These are phyloP conservation scores for Phorcus lineatus DNA, from an alignment of 2,888 invertebrate genomes.

Conservation along the genomic window DNA sequence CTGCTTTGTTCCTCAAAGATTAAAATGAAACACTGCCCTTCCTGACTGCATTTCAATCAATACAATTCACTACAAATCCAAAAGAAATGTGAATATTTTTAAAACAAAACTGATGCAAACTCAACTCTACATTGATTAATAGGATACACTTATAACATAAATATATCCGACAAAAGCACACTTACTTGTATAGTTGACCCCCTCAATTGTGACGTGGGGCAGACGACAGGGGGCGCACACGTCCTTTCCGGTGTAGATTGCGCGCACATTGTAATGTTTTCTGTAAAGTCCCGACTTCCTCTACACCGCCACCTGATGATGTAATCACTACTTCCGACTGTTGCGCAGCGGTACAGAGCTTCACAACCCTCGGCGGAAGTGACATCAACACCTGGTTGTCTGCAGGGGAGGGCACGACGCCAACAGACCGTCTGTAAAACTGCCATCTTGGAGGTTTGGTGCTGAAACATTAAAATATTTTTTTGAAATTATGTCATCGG, in stretches of 20 bases:
- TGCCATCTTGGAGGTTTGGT: neutral
- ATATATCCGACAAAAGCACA: neutral
- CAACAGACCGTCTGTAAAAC: constrained; percentile 11
- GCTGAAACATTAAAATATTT: neutral
- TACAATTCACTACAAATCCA: too few species aligned
- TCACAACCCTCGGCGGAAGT: neutral
- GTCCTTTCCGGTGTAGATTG: constrained; percentile 1
- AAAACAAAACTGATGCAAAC: neutral
- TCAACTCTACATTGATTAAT: neutral
- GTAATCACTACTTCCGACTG: constrained; percentile 18
- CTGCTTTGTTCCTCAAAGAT: too few species aligned
- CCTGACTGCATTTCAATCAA: too few species aligned
- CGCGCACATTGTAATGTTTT: constrained; percentile 27
- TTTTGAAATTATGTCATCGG: too few species aligned
- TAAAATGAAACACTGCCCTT: too few species aligned
- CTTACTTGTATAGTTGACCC: neutral
- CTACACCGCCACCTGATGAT: constrained; percentile 29
- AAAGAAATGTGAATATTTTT: too few species aligned
- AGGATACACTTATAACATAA: neutral
- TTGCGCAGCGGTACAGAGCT: constrained; percentile 20
- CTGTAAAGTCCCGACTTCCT: neutral
- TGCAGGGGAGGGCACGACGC: constrained; percentile 24
- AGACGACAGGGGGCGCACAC: constrained; percentile 34
- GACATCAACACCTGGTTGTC: neutral
- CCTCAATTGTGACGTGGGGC: constrained; percentile 22